Base-by-base conservation (phyloP, 92 coral and sea anemone genomes). In the Chrysogorgia sp. region DNA sequence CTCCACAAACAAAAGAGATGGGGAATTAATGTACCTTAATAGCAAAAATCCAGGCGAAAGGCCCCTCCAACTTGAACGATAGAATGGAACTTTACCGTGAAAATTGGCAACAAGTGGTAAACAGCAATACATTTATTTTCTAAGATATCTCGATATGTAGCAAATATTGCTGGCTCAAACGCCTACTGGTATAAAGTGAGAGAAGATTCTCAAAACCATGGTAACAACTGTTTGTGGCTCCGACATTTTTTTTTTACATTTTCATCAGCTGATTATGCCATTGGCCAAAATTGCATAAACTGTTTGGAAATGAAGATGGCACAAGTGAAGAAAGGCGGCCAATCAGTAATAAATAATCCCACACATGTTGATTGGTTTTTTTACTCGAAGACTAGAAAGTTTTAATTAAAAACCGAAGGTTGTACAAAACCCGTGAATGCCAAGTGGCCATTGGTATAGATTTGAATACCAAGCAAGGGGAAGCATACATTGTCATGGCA, bases 331-430 rank as follows among this genome's bases (percentile, higher is more conserved):
- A 45, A 45, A 45, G 52, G n/a, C n/a, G n/a, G n/a, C n/a, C n/a
- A n/a, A n/a, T n/a, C n/a, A n/a, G n/a, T n/a, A n/a, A n/a, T n/a
- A n/a, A n/a, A n/a, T n/a, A n/a, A n/a, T n/a, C n/a, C 7, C 60
- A 37, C 43, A 37, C 43, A 37, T 37, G n/a, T 79, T 15, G 90
- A 90, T 69, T 88, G 96, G 82, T 90, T 88, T 88, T 90, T 87
- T 74, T n/a, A 90, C 90, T 14, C 96, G 87, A 45, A 77, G 91
- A 59, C 68, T 90, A 74, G 88, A 90, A 61, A 84, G 86, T 71
- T 90, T 88, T 81, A 64, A n/a, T 90, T 7, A 90, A 90, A 56
- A 65, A 90, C 70, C 87, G 94, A n/a, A n/a, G n/a, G 91, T 37
- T 90, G 65, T 90, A 83, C 75, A 81, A 87, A 34, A 87, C 91